Percentiles rank a stretch among this genome's conserved stretches.
phyloP scores from a whole-genome alignment of 2,113 vertebrate species.

The Aepyceros melampus region DNA sequence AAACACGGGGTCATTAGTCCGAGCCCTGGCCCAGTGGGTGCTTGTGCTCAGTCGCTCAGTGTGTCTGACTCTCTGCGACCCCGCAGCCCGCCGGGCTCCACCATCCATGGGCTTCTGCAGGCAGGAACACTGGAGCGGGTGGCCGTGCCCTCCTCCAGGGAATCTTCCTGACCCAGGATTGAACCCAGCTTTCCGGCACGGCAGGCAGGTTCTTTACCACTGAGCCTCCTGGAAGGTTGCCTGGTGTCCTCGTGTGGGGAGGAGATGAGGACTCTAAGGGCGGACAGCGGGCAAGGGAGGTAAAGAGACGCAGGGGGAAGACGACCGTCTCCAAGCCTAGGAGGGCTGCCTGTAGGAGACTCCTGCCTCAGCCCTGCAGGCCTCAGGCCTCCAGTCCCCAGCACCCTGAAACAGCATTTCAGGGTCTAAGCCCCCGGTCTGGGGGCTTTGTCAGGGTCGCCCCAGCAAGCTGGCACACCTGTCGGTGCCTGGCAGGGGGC shows the following conservation, averaged over 20 bases:
- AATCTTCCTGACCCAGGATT: neutral
- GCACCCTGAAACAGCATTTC: rapidly evolving
- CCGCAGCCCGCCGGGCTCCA: rapidly evolving
- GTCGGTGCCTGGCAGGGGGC: neutral
- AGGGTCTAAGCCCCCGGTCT: neutral
- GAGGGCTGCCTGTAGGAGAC: rapidly evolving
- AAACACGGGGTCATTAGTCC: rapidly evolving
- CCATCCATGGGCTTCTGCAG: neutral
- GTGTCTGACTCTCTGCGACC: neutral
- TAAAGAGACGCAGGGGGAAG: neutral
- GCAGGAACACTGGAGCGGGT: neutral
- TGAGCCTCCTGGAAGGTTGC: neutral
- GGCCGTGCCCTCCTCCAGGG: neutral
- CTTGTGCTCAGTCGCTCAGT: neutral
- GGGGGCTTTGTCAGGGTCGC: neutral
- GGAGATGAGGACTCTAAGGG: neutral
- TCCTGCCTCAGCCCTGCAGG: neutral
- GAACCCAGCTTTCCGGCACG: rapidly evolving
- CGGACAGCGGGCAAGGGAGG: rapidly evolving
- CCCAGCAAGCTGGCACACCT: neutral
- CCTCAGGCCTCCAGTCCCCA: neutral
- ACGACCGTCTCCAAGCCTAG: rapidly evolving
- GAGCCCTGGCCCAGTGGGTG: too few relatives aligned
- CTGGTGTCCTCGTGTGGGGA: neutral
- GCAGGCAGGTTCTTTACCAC: neutral